phyloP scores from a whole-genome alignment of 2,888 invertebrate species.

The Drosophila neonasuta region DNA sequence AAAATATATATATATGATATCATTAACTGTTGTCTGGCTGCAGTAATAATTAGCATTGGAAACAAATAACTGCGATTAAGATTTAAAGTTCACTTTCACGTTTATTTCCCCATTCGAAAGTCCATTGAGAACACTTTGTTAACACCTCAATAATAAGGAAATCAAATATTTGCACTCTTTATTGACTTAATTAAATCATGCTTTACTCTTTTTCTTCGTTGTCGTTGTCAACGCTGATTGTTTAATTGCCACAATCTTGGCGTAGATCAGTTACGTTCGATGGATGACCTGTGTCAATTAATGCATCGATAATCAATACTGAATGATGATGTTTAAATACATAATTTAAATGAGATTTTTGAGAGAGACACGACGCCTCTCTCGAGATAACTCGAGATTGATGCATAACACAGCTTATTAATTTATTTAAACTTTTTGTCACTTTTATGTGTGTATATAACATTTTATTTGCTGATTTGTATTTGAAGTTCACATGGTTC shows the following conservation, averaged over 20 bases:
- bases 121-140: constrained; percentile 8
- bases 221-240: not conserved
- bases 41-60: not conserved
- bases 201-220: not conserved
- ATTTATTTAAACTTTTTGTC: constrained; percentile 4
- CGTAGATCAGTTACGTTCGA: constrained; percentile 29
- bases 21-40: not conserved
- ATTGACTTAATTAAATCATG: constrained; percentile 13
- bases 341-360: constrained; percentile 2
- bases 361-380: not conserved
- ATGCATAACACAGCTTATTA: constrained; percentile 2
- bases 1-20: not conserved
- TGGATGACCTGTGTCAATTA: not conserved
- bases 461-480: not conserved
- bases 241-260: constrained; percentile 5
- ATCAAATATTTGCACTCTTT: constrained; percentile 1
- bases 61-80: constrained; percentile 2
- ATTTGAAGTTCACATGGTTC: constrained; percentile 30
- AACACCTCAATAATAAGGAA: constrained; percentile 10
- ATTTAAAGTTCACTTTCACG: constrained; percentile 12
- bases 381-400: constrained; percentile 14
- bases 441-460: not conserved
- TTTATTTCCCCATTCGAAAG: constrained; percentile 12
- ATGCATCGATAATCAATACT: constrained; percentile 1
- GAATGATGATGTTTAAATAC: constrained; percentile 1